A percentile compares a stretch with the other conserved stretches of the same genome.
Evolutionary conservation across 2,888 invertebrate genomes (phyloP).

Genomic region (Hirudinaria manillensis): DNA sequence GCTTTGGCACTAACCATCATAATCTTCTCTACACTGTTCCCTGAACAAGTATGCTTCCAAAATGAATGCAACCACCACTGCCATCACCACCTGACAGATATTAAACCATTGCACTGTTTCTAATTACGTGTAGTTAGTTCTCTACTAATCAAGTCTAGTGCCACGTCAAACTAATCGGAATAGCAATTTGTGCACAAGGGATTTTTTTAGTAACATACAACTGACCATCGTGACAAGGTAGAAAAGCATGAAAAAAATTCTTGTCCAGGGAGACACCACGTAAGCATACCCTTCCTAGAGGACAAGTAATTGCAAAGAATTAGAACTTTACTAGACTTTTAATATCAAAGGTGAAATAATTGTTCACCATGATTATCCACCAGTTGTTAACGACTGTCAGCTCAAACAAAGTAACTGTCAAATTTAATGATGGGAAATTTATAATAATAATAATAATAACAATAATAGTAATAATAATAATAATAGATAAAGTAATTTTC

Average conservation of each 20-base stretch:
- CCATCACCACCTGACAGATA: conserved; percentile 63
- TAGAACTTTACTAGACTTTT: conserved; percentile 33
- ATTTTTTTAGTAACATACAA: neutral
- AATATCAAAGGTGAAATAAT: neutral
- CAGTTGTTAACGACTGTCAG: conserved; percentile 85
- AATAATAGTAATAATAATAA: too few species aligned
- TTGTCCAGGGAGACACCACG: conserved; percentile 62
- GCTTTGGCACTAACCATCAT: conserved; percentile 46
- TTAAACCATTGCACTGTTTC: neutral
- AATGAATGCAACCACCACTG: conserved; percentile 81
- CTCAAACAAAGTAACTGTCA: conserved; percentile 73
- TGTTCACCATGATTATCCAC: conserved; percentile 71
- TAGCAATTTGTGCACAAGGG: neutral
- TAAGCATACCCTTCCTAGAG: conserved; percentile 60
- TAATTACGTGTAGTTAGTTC: neutral
- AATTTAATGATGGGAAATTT: neutral
- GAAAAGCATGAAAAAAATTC: conserved; percentile 81
- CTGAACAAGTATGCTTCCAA: conserved; percentile 79
- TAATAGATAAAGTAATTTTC: too few species aligned
- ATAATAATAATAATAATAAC: neutral
- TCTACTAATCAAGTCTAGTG: neutral
- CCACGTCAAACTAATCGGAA: too few species aligned
- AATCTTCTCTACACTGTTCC: conserved; percentile 72
- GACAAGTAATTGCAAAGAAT: too few species aligned
- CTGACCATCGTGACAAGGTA: conserved; percentile 78